Evolutionary conservation across 1,140 invertebrate species (phyloP), one percentile per base, ranked within the genome.

Genomic region (Drosophila repleta): DNA sequence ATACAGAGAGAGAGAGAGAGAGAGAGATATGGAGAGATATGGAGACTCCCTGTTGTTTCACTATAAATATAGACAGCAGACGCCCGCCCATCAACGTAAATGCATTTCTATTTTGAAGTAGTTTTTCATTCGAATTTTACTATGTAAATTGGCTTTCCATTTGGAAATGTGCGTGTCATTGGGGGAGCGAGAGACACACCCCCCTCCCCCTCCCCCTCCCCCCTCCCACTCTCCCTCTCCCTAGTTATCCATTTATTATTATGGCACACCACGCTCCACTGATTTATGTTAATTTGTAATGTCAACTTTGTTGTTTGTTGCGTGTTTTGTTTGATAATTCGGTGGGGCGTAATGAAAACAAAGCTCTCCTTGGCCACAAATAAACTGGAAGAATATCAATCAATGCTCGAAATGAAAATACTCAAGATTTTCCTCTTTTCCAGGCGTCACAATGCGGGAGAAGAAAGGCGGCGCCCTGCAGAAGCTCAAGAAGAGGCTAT

Each of bases 401-500:
- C 43, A 48, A 48, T 56, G 39, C 1, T 10, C n/a, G n/a, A n/a
- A 17, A 43, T 29, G 6, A 29, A 29, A 73, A 48, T 81, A 17
- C 61, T 43, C 53, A 41, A 57, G 29, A 53, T 21, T 60, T 53
- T 15, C 15, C 15, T 2, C 1, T 32, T 82, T 94, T 93, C 46
- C 94, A 95, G 96, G 95, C 92, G 96, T 97, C 92, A 96, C 96
- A 89, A 97, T 97, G 96, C 94, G 96, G 92, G 96, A 97, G 93
- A 97, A 97, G 93, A 97, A 97, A 92, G 95, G 96, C 77, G 96
- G 96, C 84, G 96, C 96, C 72, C 93, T 97, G 92, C 96, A 97
- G 92, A 97, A 97, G 93, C 94, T 97, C 84, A 96, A 96, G 93
- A 97, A 97, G 93, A 94, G 96, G 91, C 94, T 97, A 84, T 97